These are phyloP conservation scores for Campoletis raptor DNA, from an alignment of 2,888 invertebrate species.

Conservation along the genomic window DNA sequence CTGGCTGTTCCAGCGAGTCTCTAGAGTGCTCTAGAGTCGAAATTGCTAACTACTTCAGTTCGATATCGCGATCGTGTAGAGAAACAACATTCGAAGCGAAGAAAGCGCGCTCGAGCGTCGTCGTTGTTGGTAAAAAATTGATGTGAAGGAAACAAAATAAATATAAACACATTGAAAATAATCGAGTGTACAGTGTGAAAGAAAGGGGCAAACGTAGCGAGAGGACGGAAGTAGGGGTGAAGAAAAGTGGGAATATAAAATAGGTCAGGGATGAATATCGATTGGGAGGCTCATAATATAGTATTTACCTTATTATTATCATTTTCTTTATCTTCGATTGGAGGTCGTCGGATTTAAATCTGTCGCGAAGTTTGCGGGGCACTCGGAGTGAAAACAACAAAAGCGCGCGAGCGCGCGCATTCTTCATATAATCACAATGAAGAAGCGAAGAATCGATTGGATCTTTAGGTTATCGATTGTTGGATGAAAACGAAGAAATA, in stretches of 20 bases:
- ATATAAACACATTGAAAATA: background rate
- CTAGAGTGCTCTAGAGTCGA: background rate
- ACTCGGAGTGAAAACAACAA: background rate
- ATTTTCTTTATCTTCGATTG: background rate
- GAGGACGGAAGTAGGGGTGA: background rate
- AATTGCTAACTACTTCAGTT: slow-evolving; percentile 23
- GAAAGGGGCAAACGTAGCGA: background rate
- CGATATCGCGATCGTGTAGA: slow-evolving; percentile 37
- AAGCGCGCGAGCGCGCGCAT: background rate
- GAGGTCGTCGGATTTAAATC: slow-evolving; percentile 7
- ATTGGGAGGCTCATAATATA: slow-evolving; percentile 13
- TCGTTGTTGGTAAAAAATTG: background rate
- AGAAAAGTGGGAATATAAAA: background rate
- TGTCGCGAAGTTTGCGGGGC: background rate
- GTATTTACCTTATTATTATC: slow-evolving; percentile 24
- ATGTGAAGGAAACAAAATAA: background rate
- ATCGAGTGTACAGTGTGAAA: background rate
- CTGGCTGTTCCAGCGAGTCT: slow-evolving; percentile 31
- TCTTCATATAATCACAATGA: slow-evolving; percentile 33
- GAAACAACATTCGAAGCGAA: background rate
- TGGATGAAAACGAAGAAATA: slow-evolving; percentile 31
- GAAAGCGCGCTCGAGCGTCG: background rate
- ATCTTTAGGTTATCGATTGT: slow-evolving; percentile 32
- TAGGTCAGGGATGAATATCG: slow-evolving; percentile 53
- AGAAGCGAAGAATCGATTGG: slow-evolving; percentile 54